Percentiles rank a stretch among this genome's conserved stretches.
phyloP scores from a whole-genome alignment of 2,113 vertebrate species.

The Boulengeromyrus knoepffleri region DNA sequence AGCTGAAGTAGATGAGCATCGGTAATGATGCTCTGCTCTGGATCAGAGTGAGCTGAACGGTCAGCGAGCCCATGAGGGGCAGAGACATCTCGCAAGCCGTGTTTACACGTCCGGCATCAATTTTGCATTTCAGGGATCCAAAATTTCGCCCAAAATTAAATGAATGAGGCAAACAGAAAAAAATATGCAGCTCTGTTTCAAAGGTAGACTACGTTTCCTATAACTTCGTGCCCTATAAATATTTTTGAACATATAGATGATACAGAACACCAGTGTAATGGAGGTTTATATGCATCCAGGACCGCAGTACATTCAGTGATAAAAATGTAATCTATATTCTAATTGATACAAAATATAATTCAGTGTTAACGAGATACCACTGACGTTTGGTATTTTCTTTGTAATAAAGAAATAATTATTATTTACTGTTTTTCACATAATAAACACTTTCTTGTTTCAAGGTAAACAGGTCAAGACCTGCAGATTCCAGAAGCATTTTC shows the following conservation, averaged over 20 bases:
- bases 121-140: not conserved
- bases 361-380: not conserved
- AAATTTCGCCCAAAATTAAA: not conserved
- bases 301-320: not conserved
- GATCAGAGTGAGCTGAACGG: not conserved
- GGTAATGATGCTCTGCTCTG: not conserved
- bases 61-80: not conserved
- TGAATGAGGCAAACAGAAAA: not conserved
- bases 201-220: not conserved
- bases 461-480: not conserved
- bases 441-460: not conserved
- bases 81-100: not conserved
- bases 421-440: not conserved
- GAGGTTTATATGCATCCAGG: not conserved
- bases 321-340: not conserved
- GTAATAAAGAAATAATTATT: not conserved
- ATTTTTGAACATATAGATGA: not conserved
- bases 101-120: not conserved
- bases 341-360: not conserved
- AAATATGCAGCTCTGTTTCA: not conserved
- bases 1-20: not conserved
- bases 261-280: not conserved
- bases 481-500: not conserved
- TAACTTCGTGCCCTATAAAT: not conserved
- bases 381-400: not conserved